phyloP scores from a whole-genome alignment of 92 coral and sea anemone genomes.

The Pocillopora grandis region DNA sequence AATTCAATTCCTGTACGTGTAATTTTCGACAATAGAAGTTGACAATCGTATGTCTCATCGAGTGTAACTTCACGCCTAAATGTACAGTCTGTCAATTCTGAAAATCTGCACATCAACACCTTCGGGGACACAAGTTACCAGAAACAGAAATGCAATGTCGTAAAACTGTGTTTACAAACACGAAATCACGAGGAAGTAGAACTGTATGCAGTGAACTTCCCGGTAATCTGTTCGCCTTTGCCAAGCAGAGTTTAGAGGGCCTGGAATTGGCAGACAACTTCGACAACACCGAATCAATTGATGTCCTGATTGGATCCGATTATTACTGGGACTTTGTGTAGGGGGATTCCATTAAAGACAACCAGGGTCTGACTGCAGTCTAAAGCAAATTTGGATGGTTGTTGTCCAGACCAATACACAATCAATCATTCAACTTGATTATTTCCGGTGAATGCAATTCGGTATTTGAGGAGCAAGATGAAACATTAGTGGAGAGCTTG shows the following conservation, averaged over 20 bases:
- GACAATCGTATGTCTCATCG: constrained; percentile 33
- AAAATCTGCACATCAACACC: constrained; percentile 41
- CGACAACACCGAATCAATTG: constrained; percentile 47
- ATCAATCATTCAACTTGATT: constrained; percentile 35
- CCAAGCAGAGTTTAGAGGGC: constrained; percentile 46
- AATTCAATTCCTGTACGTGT: constrained; percentile 34
- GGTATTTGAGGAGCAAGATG: constrained; percentile 23
- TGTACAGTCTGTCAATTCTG: constrained; percentile 30
- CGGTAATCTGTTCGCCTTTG: constrained; percentile 50
- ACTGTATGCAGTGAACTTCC: constrained; percentile 24
- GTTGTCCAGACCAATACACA: constrained; percentile 50
- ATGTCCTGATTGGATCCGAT: constrained; percentile 53
- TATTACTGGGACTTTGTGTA: constrained; percentile 56
- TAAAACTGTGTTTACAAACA: constrained; percentile 36
- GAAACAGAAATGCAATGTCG: constrained; percentile 42
- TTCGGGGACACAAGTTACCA: constrained; percentile 30
- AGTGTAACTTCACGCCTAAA: constrained; percentile 31
- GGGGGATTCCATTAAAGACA: constrained; percentile 47
- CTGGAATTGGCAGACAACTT: constrained; percentile 51
- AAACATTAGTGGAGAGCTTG: constrained; percentile 23
- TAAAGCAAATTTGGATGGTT: constrained; percentile 58
- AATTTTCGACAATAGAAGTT: constrained; percentile 36
- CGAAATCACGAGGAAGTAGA: constrained; percentile 27
- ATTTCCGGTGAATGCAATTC: constrained; percentile 37
- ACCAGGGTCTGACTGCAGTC: constrained; percentile 50